Evolutionary conservation across 2,797 vertebrate species (phyloP).

Genomic region (Gallinago solitaria): DNA sequence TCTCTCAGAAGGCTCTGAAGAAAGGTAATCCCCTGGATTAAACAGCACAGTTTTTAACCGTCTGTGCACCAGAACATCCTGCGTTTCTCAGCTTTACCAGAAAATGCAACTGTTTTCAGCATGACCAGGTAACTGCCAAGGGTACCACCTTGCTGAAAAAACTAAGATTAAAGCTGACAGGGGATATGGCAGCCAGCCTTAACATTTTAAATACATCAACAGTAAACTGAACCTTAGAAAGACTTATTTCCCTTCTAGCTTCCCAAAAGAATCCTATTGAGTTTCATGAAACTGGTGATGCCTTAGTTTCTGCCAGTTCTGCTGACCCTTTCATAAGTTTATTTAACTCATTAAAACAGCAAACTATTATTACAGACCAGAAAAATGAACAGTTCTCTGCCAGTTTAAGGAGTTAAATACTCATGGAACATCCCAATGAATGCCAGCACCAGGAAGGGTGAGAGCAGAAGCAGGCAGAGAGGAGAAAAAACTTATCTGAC

Average conservation of each 20-base stretch:
- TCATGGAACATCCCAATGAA: not conserved
- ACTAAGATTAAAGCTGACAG: not conserved
- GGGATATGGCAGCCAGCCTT: not conserved
- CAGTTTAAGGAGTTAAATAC: not conserved
- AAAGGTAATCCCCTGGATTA: slow-evolving; percentile 71
- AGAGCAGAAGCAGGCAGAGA: not conserved
- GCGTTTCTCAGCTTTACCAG: not conserved
- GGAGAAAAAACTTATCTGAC: not conserved
- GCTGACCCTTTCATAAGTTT: not conserved
- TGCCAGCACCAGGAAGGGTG: not conserved
- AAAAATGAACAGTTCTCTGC: not conserved
- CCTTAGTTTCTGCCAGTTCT: not conserved
- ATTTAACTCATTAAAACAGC: not conserved
- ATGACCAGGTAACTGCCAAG: not conserved
- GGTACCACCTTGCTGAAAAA: not conserved
- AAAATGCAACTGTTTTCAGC: not conserved
- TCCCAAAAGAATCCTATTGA: not conserved
- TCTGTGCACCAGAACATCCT: not conserved
- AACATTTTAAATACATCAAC: not conserved
- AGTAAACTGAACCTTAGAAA: not conserved
- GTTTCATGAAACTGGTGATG: not conserved
- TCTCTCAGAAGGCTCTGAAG: slow-evolving; percentile 36
- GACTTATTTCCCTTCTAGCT: not conserved
- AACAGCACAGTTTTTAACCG: slow-evolving; percentile 44
- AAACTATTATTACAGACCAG: not conserved